Evolutionary conservation across 2,888 invertebrate species (phyloP).

Genomic region (Euclidia mi): DNA sequence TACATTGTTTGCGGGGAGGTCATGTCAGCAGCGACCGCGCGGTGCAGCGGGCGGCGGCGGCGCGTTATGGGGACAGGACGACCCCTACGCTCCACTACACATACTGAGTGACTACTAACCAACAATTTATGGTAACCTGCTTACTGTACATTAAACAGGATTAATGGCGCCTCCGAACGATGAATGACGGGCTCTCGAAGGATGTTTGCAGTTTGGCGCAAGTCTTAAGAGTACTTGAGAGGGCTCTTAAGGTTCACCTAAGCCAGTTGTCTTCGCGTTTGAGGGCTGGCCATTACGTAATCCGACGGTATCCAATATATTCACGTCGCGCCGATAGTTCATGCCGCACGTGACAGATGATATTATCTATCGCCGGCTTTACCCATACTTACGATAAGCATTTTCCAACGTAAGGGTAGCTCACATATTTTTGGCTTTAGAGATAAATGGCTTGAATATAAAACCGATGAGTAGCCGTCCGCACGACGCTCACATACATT

Average conservation of each 20-base stretch:
- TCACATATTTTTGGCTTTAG: no score
- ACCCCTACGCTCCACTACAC: constrained; percentile 12
- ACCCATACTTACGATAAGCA: not conserved
- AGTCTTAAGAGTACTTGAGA: constrained; percentile 15
- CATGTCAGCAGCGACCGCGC: constrained; percentile 23
- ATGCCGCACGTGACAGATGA: constrained; percentile 14
- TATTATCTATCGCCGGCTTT: constrained; percentile 7
- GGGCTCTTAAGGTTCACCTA: not conserved
- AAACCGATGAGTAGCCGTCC: no score
- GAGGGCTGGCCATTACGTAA: constrained; percentile 2
- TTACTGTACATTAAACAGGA: constrained; percentile 21
- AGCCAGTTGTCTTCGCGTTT: not conserved
- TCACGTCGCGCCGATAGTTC: constrained; percentile 1
- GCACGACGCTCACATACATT: no score
- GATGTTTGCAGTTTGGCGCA: constrained; percentile 18
- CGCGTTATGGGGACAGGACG: constrained; percentile 40
- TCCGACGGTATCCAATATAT: not conserved
- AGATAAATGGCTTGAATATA: no score
- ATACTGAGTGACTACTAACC: constrained; percentile 8
- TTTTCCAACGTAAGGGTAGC: no score
- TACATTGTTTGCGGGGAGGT: constrained; percentile 25
- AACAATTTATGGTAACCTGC: constrained; percentile 29
- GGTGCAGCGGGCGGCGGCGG: constrained; percentile 33
- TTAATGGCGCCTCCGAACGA: constrained; percentile 25
- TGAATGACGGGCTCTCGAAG: constrained; percentile 26